Evolutionary conservation across 1,140 invertebrate genomes (phyloP).

Genomic region (Lutraria rhynchaena): DNA sequence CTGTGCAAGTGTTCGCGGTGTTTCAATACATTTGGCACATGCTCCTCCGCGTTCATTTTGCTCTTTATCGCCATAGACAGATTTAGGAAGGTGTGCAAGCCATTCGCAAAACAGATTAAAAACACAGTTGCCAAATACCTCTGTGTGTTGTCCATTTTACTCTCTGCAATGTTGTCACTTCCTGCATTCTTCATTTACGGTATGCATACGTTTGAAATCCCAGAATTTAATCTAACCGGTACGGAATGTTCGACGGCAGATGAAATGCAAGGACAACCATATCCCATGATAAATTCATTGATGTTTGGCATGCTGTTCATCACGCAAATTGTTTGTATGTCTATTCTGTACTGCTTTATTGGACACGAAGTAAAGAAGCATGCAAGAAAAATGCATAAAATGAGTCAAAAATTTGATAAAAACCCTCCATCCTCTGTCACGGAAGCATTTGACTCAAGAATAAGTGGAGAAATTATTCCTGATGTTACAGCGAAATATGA

Average conservation of each 20-base stretch:
- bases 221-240: slow-evolving; percentile 40
- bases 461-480: slow-evolving; percentile 6
- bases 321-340: slow-evolving; percentile 10
- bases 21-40: slow-evolving; percentile 41
- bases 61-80: slow-evolving; percentile 43
- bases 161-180: neutral
- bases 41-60: slow-evolving; percentile 32
- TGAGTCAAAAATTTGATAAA: neutral
- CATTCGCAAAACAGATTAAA: slow-evolving; percentile 46
- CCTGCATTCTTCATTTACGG: slow-evolving; percentile 35
- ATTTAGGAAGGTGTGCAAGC: slow-evolving; percentile 49
- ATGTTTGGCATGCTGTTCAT: slow-evolving; percentile 32
- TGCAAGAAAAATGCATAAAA: neutral
- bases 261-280: slow-evolving; percentile 7
- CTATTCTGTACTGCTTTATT: slow-evolving; percentile 45
- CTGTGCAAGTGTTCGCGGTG: slow-evolving; percentile 40
- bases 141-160: neutral
- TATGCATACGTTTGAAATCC: slow-evolving; percentile 29
- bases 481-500: neutral
- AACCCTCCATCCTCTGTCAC: slow-evolving; percentile 13
- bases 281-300: slow-evolving; percentile 21
- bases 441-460: neutral
- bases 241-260: slow-evolving; percentile 48
- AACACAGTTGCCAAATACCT: slow-evolving; percentile 3
- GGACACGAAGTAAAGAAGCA: slow-evolving; percentile 31